Evolutionary conservation across 2,888 invertebrate genomes (phyloP), one percentile per base, ranked within the genome.

Genomic region (Pachliopta kotzebuea): DNA sequence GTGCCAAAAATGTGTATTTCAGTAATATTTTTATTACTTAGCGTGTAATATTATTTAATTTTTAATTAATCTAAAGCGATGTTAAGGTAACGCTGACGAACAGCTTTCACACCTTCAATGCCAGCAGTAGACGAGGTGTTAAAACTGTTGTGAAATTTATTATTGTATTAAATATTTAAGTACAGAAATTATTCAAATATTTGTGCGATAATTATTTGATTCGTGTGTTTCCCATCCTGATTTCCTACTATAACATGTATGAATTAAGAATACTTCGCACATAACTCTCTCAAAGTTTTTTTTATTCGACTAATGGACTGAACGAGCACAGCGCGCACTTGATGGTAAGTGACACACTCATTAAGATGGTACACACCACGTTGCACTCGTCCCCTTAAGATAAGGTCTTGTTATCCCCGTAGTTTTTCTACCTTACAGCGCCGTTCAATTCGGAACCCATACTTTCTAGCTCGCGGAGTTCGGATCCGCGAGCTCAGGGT

Each of bases 81-180:
- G 67, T 76, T 81, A 84, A 79, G 74, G 80, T 79, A 81, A 70
- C 69, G 76, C 78, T 70, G 74, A 69, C n/a, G 76, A 85, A 87
- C 90, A 86, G 88, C 79, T 89, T 90, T 86, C 78, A 85, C 88
- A 88, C 85, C 88, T 85, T 78, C 72, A 66, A 74, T 70, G 82
- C 86, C 86, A 86, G 88, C 84, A 74, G 71, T 70, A 71, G 74
- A 72, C 70, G 76, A 83, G 88, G 88, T 87, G 89, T 85, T 75
- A 75, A 86, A 88, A 82, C 89, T 90, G 90, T 91, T 89, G 80
- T 82, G 78, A 76, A 74, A 85, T 86, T 86, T 86, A 88, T 86
- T 83, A 88, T 81, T 86, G 84, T 88, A 88, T 78, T 84, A 78
- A 89, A 72, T 77, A 84, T 79, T 84, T 84, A 85, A 78, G 85